Evolutionary conservation across 2,113 vertebrate genomes (phyloP).

Genomic region (Scomber colias): DNA sequence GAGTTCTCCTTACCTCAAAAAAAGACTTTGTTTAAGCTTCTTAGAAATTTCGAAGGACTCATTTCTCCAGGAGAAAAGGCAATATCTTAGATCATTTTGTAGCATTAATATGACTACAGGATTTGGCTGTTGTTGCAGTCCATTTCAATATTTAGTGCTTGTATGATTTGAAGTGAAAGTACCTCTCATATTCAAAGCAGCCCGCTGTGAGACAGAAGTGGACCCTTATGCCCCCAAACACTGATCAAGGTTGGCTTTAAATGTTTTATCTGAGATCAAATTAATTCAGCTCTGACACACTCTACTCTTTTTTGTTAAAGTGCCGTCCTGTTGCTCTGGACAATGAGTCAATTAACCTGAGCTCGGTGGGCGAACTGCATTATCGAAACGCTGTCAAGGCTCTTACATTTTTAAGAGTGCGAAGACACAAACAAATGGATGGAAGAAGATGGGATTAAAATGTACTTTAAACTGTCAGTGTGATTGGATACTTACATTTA

Average conservation of each 20-base stretch:
- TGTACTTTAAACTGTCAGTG: background rate
- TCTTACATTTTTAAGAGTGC: background rate
- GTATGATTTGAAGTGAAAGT: constrained; percentile 20
- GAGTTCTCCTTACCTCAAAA: background rate
- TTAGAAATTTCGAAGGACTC: no score
- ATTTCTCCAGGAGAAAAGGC: no score
- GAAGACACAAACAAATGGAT: constrained; percentile 10
- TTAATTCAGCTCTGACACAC: background rate
- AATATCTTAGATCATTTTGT: no score
- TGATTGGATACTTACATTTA: constrained; percentile 90
- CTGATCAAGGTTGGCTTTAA: background rate
- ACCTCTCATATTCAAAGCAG: constrained; percentile 1
- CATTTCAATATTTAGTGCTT: background rate
- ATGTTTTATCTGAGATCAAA: constrained; percentile 12
- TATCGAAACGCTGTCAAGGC: constrained; percentile 1
- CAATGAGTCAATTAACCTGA: constrained; percentile 28
- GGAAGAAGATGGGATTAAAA: background rate
- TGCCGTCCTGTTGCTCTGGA: background rate
- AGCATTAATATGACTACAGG: no score
- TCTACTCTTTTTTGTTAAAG: background rate
- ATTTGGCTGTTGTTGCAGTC: no score
- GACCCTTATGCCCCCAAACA: background rate
- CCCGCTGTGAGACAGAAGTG: background rate
- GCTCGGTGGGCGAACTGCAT: background rate
- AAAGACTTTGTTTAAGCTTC: no score